Evolutionary conservation across 1,140 invertebrate species (phyloP), one percentile per base, ranked within the genome.

Genomic region (Drosophila subobscura): DNA sequence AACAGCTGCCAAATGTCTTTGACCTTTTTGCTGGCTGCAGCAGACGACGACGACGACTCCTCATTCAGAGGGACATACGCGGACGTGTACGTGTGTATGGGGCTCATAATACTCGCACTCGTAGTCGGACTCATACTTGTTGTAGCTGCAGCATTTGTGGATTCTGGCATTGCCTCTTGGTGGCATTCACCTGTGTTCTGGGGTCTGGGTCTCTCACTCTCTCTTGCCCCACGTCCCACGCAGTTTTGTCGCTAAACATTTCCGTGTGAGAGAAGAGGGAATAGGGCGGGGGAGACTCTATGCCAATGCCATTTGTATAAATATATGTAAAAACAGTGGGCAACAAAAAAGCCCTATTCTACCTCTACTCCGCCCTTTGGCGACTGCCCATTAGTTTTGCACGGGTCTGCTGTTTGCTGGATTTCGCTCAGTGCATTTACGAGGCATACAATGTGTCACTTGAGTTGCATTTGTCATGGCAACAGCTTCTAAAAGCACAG

Each of bases 401-500:
- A 40, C 16, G 16, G 16, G 16, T 20, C 16, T 20, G 16, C 16
- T 20, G 16, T 20, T 20, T 20, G 16, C 1, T 20, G 16, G 16
- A 20, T 20, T 68, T 60, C 42, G 70, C 49, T 61, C 37, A 42
- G 46, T 71, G 49, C 60, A 44, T 45, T 66, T 68, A 70, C 76
- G 66, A 70, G 80, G 73, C 86, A 49, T 76, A 88, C 83, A 88
- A 88, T 88, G 67, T 83, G 85, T 83, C 83, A 88, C 83, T 88
- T 83, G 83, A 88, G 83, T 88, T 88, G 83, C 75, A 88, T 88
- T 86, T 86, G 83, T 86, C 83, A 86, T 85, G 77, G 70, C 63
- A 56, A 57, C 64, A 58, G 79, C 72, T 61, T 63, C 64, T 66
- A 72, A 77, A 64, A 86, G 83, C 79, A 71, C 53, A 51, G 25